Conservation (phyloP, 1,140 invertebrate species). For the Trissolcus basalis region DNA sequence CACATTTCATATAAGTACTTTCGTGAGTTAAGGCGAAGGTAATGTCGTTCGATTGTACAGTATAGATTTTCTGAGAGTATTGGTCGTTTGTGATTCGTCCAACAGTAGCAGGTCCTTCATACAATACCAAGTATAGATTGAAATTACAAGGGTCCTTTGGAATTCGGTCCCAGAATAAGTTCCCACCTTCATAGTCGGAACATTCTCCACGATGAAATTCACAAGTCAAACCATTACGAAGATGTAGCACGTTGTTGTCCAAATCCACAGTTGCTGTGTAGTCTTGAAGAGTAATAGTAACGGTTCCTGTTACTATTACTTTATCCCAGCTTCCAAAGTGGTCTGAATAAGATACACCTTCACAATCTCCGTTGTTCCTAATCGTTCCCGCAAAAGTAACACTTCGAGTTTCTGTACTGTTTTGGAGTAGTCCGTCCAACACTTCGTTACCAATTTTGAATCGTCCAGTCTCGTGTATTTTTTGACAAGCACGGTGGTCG, state of each 20-base stretch:
- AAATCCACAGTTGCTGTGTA: neutral
- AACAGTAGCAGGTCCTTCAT: too few relatives aligned
- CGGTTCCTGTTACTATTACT: neutral
- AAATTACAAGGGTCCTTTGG: constrained; percentile 33
- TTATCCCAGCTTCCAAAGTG: neutral
- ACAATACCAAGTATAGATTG: constrained; percentile 22
- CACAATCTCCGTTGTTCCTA: neutral
- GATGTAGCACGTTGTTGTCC: constrained; percentile 18
- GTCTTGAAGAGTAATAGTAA: neutral
- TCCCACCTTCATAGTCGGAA: constrained; percentile 6
- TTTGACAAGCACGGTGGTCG: neutral
- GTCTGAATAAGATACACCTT: neutral
- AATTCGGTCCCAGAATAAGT: constrained; percentile 22
- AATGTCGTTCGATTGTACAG: too few relatives aligned
- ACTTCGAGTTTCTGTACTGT: neutral
- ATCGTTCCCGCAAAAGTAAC: neutral
- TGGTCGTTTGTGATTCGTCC: constrained; percentile 4
- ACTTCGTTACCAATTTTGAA: neutral
- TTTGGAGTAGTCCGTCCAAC: neutral
- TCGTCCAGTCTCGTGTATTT: too few relatives aligned
- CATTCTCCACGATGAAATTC: neutral
- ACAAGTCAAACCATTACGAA: constrained; percentile 7
- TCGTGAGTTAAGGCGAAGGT: too few relatives aligned
- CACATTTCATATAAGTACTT: neutral
- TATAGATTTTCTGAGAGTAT: neutral